These are phyloP conservation scores for Selene dorsalis DNA, from an alignment of 2,797 vertebrate genomes.

Conservation along the genomic window DNA sequence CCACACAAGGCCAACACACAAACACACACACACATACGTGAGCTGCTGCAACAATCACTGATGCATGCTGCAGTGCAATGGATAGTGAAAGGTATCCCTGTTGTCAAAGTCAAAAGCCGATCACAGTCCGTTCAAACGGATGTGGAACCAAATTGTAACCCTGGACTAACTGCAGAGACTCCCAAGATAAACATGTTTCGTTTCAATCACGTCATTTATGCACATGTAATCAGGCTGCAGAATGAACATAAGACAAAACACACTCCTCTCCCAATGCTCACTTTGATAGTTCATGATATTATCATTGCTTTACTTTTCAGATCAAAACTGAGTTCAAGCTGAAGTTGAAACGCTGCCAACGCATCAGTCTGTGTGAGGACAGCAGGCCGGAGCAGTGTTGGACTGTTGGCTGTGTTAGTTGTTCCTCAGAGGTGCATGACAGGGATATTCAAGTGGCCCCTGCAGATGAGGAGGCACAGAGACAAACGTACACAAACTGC, in stretches of 20 bases:
- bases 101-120: no score
- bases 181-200: conserved; percentile 8
- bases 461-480: neutral
- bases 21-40: no score
- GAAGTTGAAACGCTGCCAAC: neutral
- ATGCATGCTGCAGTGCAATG: no score
- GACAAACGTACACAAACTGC: neutral
- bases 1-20: neutral
- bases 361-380: conserved; percentile 2
- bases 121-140: neutral
- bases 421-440: neutral
- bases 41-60: no score
- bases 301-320: neutral
- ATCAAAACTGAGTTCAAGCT: neutral
- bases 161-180: neutral
- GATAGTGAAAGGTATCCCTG: neutral
- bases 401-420: conserved; percentile 24
- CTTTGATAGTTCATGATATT: neutral
- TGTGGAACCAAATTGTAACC: conserved; percentile 5
- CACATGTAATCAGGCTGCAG: neutral
- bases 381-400: neutral
- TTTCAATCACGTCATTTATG: neutral
- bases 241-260: neutral
- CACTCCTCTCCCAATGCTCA: neutral
- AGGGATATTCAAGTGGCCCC: neutral